Evolutionary conservation across 1,140 invertebrate species (phyloP).

Genomic region (Philaenus spumarius): DNA sequence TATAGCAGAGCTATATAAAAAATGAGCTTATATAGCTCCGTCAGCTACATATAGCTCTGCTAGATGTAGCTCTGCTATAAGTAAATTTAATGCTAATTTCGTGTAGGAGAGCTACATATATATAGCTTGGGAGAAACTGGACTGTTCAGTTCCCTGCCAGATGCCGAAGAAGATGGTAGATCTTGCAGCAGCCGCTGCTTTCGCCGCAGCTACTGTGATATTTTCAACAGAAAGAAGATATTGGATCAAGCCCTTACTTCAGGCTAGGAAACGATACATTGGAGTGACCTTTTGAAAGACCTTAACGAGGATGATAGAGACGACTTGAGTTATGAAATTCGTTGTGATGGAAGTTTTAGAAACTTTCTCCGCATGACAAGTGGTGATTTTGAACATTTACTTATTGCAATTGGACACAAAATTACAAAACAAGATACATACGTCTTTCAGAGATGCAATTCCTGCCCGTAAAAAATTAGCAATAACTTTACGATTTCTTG

Average conservation of each 20-base stretch:
- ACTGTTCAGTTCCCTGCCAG: neutral
- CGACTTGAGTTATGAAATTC: neutral
- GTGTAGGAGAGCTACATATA: neutral
- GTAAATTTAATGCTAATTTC: neutral
- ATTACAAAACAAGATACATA: too few species aligned
- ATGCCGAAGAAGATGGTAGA: neutral
- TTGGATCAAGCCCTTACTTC: too few species aligned
- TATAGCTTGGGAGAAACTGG: neutral
- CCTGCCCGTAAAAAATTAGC: constrained; percentile 10
- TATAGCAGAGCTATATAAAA: neutral
- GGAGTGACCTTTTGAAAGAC: neutral
- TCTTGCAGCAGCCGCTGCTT: neutral
- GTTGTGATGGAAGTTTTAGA: too few species aligned
- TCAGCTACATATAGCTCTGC: neutral
- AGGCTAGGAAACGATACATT: neutral
- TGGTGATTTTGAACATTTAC: neutral
- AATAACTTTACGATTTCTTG: constrained; percentile 11
- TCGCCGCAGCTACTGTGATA: neutral
- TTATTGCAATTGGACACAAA: too few species aligned
- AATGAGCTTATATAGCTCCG: neutral
- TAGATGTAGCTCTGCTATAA: constrained; percentile 4
- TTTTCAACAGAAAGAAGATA: neutral
- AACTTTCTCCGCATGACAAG: constrained; percentile 12
- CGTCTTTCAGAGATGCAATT: constrained; percentile 11
- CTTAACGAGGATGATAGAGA: neutral